Conservation (phyloP, 2,888 invertebrate genomes). For the Cistogaster globosa region DNA sequence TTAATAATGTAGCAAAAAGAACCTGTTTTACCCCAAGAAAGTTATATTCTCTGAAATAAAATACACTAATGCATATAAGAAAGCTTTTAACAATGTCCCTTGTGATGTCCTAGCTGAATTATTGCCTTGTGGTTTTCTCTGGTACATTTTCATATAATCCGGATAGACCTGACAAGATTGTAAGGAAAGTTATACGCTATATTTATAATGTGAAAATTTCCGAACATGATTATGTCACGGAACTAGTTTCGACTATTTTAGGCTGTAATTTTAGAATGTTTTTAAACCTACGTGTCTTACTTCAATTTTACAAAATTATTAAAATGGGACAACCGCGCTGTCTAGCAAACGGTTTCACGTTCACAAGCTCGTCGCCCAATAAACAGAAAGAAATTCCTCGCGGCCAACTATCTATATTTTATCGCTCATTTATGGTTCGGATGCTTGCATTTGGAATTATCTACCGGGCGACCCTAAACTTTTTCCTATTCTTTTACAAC, state of each 20-base stretch:
- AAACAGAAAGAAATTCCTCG: no score
- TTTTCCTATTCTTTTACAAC: no score
- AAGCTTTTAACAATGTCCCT: background rate
- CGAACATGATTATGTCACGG: background rate
- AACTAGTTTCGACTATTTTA: background rate
- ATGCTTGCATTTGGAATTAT: no score
- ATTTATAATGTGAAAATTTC: background rate
- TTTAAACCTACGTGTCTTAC: background rate
- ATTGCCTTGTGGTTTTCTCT: background rate
- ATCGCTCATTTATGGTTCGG: no score
- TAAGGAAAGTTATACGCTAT: background rate
- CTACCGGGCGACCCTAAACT: no score
- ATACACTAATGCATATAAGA: conserved; percentile 3
- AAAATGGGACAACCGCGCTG: no score
- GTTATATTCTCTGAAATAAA: background rate
- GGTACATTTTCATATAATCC: background rate
- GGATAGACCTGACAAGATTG: background rate
- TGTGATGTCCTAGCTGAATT: background rate
- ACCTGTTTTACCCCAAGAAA: background rate
- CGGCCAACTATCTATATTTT: no score
- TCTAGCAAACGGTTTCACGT: no score
- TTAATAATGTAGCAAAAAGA: background rate
- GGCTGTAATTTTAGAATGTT: background rate
- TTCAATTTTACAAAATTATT: background rate
- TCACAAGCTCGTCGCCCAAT: no score